Percentiles rank a stretch among this genome's conserved stretches.
Conservation (phyloP, 2,113 vertebrate genomes). For the Gymnocephalus cernua region DNA sequence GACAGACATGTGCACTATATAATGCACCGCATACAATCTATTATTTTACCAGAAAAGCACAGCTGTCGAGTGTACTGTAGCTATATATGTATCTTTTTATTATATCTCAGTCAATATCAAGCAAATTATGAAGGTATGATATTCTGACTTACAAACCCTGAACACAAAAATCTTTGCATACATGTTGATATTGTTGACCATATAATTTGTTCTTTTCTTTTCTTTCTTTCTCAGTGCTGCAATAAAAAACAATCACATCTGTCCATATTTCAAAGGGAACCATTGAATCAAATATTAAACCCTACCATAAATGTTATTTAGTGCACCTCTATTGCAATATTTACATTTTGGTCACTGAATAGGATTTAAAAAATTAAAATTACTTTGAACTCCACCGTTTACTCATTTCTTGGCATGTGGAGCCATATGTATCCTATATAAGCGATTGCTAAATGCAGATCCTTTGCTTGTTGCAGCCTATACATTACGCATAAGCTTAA, state of each 20-base stretch:
- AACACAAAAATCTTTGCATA: constrained; percentile 8
- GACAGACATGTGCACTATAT: not conserved
- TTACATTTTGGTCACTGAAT: constrained; percentile 5
- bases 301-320: not conserved
- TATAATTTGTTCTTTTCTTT: constrained; percentile 1
- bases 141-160: constrained; percentile 23
- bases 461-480: constrained; percentile 17
- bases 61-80: not conserved
- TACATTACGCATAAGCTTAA: constrained; percentile 27
- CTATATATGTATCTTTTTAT: constrained; percentile 15
- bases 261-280: constrained; percentile 15
- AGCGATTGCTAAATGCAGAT: constrained; percentile 5
- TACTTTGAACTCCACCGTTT: constrained; percentile 12
- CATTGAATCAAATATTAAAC: not conserved
- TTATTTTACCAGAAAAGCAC: constrained; percentile 11
- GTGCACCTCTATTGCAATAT: constrained; percentile 1
- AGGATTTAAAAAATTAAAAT: not conserved
- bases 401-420: not conserved
- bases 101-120: constrained; percentile 14
- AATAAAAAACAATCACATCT: constrained; percentile 19
- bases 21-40: not conserved
- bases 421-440: not conserved
- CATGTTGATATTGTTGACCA: constrained; percentile 14
- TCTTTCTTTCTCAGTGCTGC: not conserved
- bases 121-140: not conserved